phyloP scores from a whole-genome alignment of 2,113 vertebrate genomes.

The Gymnocephalus cernua region DNA sequence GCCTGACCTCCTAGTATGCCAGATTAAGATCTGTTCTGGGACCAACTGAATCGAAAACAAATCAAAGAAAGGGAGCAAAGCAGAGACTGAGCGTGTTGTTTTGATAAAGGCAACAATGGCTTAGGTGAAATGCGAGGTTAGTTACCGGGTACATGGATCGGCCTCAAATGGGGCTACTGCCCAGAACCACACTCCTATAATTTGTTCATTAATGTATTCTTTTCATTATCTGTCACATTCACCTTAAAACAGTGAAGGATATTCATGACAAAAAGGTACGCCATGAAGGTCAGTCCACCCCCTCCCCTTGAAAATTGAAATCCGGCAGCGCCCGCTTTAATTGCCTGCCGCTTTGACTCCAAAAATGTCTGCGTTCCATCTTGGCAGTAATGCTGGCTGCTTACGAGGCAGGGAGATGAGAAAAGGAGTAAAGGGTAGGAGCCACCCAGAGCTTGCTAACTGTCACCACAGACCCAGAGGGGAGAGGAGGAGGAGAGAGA shows the following conservation, averaged over 20 bases:
- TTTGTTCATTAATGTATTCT: slow-evolving; percentile 67
- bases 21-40: slow-evolving; percentile 6
- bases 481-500: slow-evolving; percentile 56
- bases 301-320: slow-evolving; percentile 57
- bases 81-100: slow-evolving; percentile 46
- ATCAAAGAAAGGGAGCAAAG: slow-evolving; percentile 25
- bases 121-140: slow-evolving; percentile 46
- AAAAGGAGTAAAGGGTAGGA: slow-evolving; percentile 73
- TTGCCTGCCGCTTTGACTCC: slow-evolving; percentile 66
- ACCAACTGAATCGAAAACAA: slow-evolving; percentile 21
- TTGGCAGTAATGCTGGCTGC: slow-evolving; percentile 60
- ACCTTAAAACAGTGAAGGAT: slow-evolving; percentile 66
- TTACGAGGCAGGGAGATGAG: slow-evolving; percentile 67
- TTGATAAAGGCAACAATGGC: slow-evolving; percentile 26
- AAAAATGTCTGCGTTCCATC: slow-evolving; percentile 57
- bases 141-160: slow-evolving; percentile 34
- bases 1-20: slow-evolving; percentile 3
- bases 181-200: slow-evolving; percentile 41
- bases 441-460: slow-evolving; percentile 78
- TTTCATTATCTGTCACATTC: slow-evolving; percentile 74
- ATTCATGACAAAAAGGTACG: slow-evolving; percentile 70
- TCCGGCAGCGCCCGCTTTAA: slow-evolving; percentile 52
- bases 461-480: slow-evolving; percentile 75
- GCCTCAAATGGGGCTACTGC: slow-evolving; percentile 51
- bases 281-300: slow-evolving; percentile 45